phyloP scores from a whole-genome alignment of 2,888 invertebrate species.

The Drosophila stalkeri region DNA sequence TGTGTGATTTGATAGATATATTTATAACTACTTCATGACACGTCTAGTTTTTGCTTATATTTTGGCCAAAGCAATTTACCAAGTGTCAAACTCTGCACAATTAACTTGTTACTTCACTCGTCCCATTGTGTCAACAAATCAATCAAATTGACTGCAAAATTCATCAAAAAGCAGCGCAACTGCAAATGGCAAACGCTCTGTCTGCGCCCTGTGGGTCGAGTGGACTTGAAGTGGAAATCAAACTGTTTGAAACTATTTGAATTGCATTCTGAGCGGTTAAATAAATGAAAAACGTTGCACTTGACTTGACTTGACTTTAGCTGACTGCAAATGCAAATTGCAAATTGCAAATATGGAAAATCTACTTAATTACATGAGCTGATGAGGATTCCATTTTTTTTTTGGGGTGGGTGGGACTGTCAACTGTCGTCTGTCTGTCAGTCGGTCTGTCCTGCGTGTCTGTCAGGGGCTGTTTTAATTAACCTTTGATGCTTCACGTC shows the following conservation, averaged over 20 bases:
- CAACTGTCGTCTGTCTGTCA: constrained; percentile 6
- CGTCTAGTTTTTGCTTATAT: background rate
- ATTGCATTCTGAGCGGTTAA: constrained; percentile 45
- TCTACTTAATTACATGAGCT: constrained; percentile 43
- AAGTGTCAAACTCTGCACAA: constrained; percentile 69
- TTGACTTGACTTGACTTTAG: constrained; percentile 4
- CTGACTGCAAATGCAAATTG: background rate
- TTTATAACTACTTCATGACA: constrained; percentile 22
- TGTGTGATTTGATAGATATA: constrained; percentile 54
- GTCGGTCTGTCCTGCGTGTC: constrained; percentile 1
- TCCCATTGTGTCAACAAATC: constrained; percentile 69
- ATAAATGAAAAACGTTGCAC: constrained; percentile 35
- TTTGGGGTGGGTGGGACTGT: constrained; percentile 9
- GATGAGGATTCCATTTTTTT: background rate
- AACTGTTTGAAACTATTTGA: constrained; percentile 70
- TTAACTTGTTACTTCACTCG: constrained; percentile 56
- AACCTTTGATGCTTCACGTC: constrained; percentile 38
- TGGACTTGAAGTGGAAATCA: constrained; percentile 52
- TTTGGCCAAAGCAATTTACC: constrained; percentile 51
- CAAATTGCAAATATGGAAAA: constrained; percentile 26
- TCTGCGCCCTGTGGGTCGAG: constrained; percentile 28
- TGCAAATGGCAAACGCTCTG: constrained; percentile 23
- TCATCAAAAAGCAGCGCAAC: constrained; percentile 37
- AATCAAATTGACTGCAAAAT: constrained; percentile 76
- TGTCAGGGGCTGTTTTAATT: constrained; percentile 31